Base-by-base conservation (phyloP, 2,113 vertebrate genomes). In the Lepidothrix coronata region DNA sequence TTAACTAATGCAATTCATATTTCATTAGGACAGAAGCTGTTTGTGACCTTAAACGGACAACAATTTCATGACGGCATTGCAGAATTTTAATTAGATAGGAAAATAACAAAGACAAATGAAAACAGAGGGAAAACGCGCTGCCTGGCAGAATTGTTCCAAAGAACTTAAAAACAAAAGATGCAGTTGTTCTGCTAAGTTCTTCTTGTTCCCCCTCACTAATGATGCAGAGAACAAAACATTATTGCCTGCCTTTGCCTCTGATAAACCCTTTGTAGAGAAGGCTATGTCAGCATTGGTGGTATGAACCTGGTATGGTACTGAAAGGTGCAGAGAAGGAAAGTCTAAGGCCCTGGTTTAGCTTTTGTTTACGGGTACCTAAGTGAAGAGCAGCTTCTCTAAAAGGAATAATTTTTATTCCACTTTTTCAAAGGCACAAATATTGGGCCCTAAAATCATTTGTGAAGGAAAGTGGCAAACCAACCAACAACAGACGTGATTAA, bases 11-110 rank as follows among this genome's bases (percentile, higher is more conserved):
- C 82, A 85, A 96, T 96, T 97, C 94, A 91, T 95, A 95, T 97
- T 97, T 97, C 96, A 95, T 94, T 93, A 96, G 92, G 85, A 97
- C 95, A 97, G 97, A 97, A 96, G 94, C 96, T 93, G 93, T 85
- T 97, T 97, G 95, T 96, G 96, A 97, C 93, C 97, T 92, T 89
- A 96, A 95, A 94, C 19, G 91, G 89, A 96, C 95, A 97, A 96
- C 91, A 96, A 94, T 85, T 95, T 86, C 85, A 96, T 97, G 93
- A 94, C 84, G 91, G 85, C 82, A 91, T 30, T 93, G 89, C 70
- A 91, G 95, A 96, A 96, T 96, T 86, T 93, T 96, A 97, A 97
- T 95, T 93, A 96, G 94, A 93, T 73, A 95, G 81, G 72, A 83
- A 96, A 93, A 96, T 93, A 97, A 97, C 96, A 97, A 94, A 91